Evolutionary conservation across 2,113 vertebrate genomes (phyloP).

Genomic region (Alligator mississippiensis): DNA sequence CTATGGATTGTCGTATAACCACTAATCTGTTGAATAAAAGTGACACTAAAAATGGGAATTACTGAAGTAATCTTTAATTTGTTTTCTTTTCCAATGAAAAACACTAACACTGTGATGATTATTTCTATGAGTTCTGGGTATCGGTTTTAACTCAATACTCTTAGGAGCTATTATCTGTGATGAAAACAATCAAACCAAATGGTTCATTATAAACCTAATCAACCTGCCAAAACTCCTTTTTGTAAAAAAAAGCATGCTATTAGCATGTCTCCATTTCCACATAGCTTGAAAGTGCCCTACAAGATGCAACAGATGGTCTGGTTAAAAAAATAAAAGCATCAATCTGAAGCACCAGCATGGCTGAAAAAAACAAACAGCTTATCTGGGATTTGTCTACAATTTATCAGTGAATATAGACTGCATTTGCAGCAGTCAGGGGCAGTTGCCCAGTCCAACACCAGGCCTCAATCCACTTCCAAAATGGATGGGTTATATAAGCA

Average conservation of each 20-base stretch:
- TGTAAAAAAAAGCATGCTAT: conserved; percentile 27
- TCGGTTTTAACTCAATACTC: neutral
- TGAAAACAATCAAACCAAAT: conserved; percentile 52
- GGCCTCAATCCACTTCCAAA: conserved; percentile 53
- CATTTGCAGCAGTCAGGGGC: conserved; percentile 58
- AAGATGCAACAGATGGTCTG: conserved; percentile 81
- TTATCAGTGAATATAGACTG: conserved; percentile 77
- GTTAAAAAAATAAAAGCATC: no score
- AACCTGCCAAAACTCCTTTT: conserved; percentile 26
- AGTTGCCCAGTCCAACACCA: conserved; percentile 69
- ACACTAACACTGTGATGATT: neutral
- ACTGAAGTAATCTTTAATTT: neutral
- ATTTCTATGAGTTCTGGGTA: neutral
- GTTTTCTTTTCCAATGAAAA: neutral
- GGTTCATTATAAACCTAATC: conserved; percentile 58
- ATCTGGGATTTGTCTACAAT: conserved; percentile 83
- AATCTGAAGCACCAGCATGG: conserved; percentile 68
- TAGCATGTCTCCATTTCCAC: conserved; percentile 68
- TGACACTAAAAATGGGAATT: neutral
- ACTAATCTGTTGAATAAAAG: neutral
- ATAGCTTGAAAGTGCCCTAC: conserved; percentile 62
- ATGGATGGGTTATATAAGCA: conserved; percentile 71
- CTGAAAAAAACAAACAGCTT: conserved; percentile 78
- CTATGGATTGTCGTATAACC: neutral
- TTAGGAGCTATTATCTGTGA: conserved; percentile 29